Percentiles rank a stretch among this genome's conserved stretches.
Conservation (phyloP, 2,888 invertebrate species). For the Epinotia demarniana region DNA sequence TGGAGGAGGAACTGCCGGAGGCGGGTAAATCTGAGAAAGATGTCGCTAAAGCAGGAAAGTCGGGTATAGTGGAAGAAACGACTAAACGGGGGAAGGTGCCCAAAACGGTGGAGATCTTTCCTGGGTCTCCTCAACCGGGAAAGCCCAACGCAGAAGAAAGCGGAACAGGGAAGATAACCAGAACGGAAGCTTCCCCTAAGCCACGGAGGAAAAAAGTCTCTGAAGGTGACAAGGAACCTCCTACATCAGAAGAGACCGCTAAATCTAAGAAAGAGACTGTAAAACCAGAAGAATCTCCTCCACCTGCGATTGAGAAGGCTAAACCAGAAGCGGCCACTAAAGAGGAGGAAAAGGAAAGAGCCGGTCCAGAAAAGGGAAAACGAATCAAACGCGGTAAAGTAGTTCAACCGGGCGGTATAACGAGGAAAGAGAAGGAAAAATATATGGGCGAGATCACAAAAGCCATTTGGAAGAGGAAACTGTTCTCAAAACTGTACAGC, state of each 20-base stretch:
- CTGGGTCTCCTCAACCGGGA: too few relatives aligned
- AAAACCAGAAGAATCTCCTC: neutral
- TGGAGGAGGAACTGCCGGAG: conserved; percentile 51
- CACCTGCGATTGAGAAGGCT: neutral
- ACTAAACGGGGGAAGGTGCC: conserved; percentile 29
- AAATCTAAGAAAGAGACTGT: neutral
- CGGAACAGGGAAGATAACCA: neutral
- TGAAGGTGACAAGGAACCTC: neutral
- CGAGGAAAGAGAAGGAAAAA: conserved; percentile 54
- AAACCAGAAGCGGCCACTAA: neutral
- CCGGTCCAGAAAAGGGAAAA: neutral
- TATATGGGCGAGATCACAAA: conserved; percentile 56
- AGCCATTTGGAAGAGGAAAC: conserved; percentile 67
- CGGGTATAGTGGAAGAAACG: neutral
- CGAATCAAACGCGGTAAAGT: neutral
- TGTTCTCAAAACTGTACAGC: conserved; percentile 52
- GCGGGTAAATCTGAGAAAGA: neutral
- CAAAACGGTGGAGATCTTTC: neutral
- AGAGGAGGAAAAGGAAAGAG: neutral
- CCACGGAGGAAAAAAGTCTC: neutral
- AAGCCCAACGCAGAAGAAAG: neutral
- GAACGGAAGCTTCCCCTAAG: neutral
- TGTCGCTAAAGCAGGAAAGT: neutral
- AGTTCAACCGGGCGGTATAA: neutral
- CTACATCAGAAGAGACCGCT: neutral